These are phyloP conservation scores for Tetragnatha versicolor DNA, from an alignment of 1,140 invertebrate genomes.

Conservation along the genomic window DNA sequence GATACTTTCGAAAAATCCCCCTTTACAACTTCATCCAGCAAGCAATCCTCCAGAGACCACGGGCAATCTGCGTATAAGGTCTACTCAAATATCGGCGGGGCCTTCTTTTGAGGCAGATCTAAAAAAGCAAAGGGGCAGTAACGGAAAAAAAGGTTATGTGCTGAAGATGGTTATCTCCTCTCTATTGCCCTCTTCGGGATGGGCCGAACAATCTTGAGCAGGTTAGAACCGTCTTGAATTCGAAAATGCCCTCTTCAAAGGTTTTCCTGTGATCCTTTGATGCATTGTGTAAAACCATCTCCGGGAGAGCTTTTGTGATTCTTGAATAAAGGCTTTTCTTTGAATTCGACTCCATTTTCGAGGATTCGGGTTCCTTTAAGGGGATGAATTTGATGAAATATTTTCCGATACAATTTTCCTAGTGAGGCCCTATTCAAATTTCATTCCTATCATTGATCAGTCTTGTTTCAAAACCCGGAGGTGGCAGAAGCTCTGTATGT, in stretches of 20 bases:
- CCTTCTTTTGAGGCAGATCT: not conserved
- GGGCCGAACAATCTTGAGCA: not conserved
- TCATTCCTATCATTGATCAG: not conserved
- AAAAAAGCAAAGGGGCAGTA: not conserved
- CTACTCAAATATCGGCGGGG: not conserved
- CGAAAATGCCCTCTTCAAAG: not conserved
- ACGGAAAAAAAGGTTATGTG: not conserved
- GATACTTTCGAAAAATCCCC: not conserved
- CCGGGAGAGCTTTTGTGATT: not conserved
- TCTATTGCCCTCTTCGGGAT: not conserved
- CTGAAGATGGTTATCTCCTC: slow-evolving; percentile 4
- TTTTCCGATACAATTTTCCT: not conserved
- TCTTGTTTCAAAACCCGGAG: no score
- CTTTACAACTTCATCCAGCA: no score
- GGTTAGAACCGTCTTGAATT: not conserved
- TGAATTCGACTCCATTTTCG: not conserved
- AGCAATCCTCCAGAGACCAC: no score
- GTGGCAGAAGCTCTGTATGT: no score
- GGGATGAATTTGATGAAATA: slow-evolving; percentile 3
- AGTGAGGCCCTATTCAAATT: not conserved
- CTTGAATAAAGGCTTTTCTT: slow-evolving; percentile 7
- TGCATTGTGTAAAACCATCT: slow-evolving; percentile 20
- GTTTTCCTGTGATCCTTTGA: not conserved
- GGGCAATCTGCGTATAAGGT: no score
- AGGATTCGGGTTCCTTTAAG: no score